Base-by-base conservation (phyloP, 1,140 invertebrate species). In the Metaphire vulgaris region DNA sequence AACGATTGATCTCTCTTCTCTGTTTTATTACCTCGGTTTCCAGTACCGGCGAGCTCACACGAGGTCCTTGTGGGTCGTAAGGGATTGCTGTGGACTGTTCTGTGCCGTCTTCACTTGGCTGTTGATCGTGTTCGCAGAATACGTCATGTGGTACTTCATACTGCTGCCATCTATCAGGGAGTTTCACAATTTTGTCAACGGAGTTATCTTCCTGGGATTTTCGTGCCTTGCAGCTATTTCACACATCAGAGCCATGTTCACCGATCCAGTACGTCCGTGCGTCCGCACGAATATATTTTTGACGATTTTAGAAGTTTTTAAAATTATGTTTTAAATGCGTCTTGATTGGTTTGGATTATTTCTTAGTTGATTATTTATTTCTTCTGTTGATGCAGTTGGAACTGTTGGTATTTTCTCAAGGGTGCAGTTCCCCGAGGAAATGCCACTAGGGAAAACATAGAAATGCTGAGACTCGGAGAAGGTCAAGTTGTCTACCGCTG, bases 371-470 rank as follows among this genome's bases (percentile, higher is more conserved):
- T n/a, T n/a, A n/a, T n/a, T n/a, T n/a, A n/a, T n/a, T n/a, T n/a
- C n/a, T n/a, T n/a, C n/a, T n/a, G n/a, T n/a, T n/a, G n/a, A n/a
- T n/a, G n/a, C n/a, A n/a, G n/a, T n/a, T n/a, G n/a, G n/a, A n/a
- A n/a, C n/a, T n/a, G n/a, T n/a, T n/a, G n/a, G n/a, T 56, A 21
- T 6, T 56, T 78, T 77, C 74, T 77, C 82, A 82, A 96, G 93
- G 98, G 97, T 79, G 95, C 97, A 33, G 96, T 99, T 64, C 96
- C 96, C 1, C 92, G 95, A 86, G 97, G 97, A n/a, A 99, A 97
- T 88, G 96, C 97, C 33, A 99, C 97, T 0, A 96, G 96, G 87
- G 97, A 99, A 87, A 95, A 96, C 89, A 97, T 99, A 80, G 91
- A 96, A 83, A 91, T 93, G 83, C 92, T 98, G 91, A 95, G 94